These are phyloP conservation scores for Idaea straminata DNA, from an alignment of 2,888 invertebrate species.

Conservation along the genomic window DNA sequence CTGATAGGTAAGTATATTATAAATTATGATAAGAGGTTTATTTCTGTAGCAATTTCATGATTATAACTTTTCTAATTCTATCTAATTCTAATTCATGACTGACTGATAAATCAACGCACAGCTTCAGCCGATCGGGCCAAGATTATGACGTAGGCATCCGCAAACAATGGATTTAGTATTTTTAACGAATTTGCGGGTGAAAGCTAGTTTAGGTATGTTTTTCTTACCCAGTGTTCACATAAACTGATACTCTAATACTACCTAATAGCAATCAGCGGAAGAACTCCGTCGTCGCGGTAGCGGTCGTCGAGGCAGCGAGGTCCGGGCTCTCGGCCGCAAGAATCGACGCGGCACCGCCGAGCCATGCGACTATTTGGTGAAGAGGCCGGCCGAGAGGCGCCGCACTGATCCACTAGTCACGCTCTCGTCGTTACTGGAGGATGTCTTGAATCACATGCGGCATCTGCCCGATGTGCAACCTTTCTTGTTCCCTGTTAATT, in stretches of 20 bases:
- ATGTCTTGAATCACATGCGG: slow-evolving; percentile 94
- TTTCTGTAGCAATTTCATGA: too few relatives aligned
- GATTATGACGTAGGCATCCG: too few relatives aligned
- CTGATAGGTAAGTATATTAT: too few relatives aligned
- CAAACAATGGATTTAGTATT: too few relatives aligned
- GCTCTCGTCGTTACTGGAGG: slow-evolving; percentile 93
- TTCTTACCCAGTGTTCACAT: too few relatives aligned
- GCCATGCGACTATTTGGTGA: slow-evolving; percentile 91
- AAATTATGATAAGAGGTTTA: too few relatives aligned
- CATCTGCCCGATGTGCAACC: slow-evolving; percentile 95
- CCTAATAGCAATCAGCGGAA: slow-evolving; percentile 86
- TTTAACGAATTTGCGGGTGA: too few relatives aligned
- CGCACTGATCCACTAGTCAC: slow-evolving; percentile 98
- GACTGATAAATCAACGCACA: too few relatives aligned
- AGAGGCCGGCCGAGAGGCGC: slow-evolving; percentile 91
- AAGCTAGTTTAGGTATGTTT: too few relatives aligned
- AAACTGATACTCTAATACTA: background rate
- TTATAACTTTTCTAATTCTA: too few relatives aligned
- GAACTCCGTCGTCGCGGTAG: slow-evolving; percentile 88
- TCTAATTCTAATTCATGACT: too few relatives aligned
- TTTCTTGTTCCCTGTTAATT: slow-evolving; percentile 96
- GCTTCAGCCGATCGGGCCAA: too few relatives aligned
- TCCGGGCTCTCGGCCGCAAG: slow-evolving; percentile 54
- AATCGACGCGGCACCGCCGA: slow-evolving; percentile 62
- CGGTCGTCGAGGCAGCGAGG: slow-evolving; percentile 86